These are phyloP conservation scores for Romanogobio albipinnatus DNA, from an alignment of 2,113 vertebrate species.

Conservation along the genomic window DNA sequence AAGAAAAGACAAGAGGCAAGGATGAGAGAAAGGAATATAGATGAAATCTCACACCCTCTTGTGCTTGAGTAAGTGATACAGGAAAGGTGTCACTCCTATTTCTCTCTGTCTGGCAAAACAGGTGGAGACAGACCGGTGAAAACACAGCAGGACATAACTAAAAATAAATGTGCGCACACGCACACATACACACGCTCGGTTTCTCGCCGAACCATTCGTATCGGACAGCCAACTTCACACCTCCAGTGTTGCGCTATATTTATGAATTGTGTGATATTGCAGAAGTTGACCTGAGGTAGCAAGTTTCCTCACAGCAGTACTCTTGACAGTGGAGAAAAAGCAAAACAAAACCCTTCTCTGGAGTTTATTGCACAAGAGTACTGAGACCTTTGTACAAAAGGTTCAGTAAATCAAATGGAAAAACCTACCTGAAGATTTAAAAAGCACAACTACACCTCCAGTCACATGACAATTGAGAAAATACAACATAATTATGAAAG, in stretches of 20 bases:
- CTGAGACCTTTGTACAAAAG: background rate
- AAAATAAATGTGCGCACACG: conserved; percentile 52
- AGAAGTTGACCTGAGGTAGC: conserved; percentile 38
- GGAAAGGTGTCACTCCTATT: conserved; percentile 42
- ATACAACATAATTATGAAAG: background rate
- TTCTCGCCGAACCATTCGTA: background rate
- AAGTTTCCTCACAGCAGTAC: conserved; percentile 20
- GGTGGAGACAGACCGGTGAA: conserved; percentile 27
- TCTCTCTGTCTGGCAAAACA: conserved; percentile 43
- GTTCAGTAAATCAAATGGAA: background rate
- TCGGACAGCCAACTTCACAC: conserved; percentile 21
- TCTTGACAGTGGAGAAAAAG: background rate
- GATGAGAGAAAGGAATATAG: conserved; percentile 1
- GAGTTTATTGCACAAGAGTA: background rate
- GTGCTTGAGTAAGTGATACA: conserved; percentile 35
- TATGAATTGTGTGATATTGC: conserved; percentile 42
- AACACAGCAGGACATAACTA: conserved; percentile 55
- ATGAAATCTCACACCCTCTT: conserved; percentile 39
- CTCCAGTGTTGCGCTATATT: conserved; percentile 29
- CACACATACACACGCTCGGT: conserved; percentile 16
- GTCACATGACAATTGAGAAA: background rate
- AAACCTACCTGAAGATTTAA: background rate
- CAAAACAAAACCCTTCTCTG: conserved; percentile 13
- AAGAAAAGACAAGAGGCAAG: conserved; percentile 60
- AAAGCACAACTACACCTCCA: background rate